phyloP scores from a whole-genome alignment of 2,888 invertebrate genomes.

The Xanthia icteritia region DNA sequence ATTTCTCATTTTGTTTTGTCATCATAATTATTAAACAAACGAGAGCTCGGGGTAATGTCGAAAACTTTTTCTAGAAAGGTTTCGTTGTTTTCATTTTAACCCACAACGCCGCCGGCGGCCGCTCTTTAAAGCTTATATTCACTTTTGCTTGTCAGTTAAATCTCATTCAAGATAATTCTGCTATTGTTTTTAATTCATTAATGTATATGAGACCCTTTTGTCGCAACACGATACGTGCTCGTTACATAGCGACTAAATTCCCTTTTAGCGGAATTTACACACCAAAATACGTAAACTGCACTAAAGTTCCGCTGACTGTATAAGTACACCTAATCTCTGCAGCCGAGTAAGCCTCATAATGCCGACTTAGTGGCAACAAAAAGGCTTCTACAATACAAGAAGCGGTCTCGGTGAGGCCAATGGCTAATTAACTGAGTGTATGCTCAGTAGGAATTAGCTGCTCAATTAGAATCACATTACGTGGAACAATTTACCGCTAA shows the following conservation, averaged over 20 bases:
- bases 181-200: slow-evolving; percentile 28
- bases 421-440: slow-evolving; percentile 83
- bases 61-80: slow-evolving; percentile 46
- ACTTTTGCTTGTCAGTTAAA: slow-evolving; percentile 47
- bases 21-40: slow-evolving; percentile 39
- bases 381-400: slow-evolving; percentile 59
- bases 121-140: slow-evolving; percentile 35
- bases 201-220: background rate
- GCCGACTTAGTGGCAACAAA: slow-evolving; percentile 52
- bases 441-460: slow-evolving; percentile 86
- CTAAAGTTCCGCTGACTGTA: slow-evolving; percentile 25
- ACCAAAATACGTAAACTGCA: slow-evolving; percentile 17
- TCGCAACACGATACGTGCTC: background rate
- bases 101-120: slow-evolving; percentile 29
- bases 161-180: slow-evolving; percentile 19
- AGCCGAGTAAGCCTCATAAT: slow-evolving; percentile 35
- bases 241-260: background rate
- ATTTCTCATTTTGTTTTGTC: slow-evolving; percentile 33
- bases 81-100: slow-evolving; percentile 45
- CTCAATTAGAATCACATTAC: slow-evolving; percentile 90
- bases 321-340: slow-evolving; percentile 48
- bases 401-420: slow-evolving; percentile 55
- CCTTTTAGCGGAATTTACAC: slow-evolving; percentile 5
- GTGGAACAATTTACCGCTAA: slow-evolving; percentile 88
- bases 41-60: slow-evolving; percentile 5